Conservation (phyloP, 2,888 invertebrate genomes). For the Thereva unica region DNA sequence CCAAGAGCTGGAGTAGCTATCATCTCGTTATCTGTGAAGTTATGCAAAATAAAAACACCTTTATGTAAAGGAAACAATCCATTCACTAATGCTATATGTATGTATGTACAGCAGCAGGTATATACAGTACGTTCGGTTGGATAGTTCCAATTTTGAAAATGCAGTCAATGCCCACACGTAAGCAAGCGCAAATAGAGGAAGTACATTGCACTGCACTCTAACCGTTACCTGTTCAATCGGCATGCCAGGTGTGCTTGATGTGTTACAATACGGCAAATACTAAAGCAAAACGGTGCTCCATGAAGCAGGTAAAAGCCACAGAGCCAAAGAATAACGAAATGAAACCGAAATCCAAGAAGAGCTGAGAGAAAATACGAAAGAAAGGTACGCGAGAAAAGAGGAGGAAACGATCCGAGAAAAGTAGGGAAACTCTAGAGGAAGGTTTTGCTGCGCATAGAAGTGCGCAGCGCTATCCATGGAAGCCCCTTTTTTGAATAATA, state of each 20-base stretch:
- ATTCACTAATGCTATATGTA: too few relatives aligned
- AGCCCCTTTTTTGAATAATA: too few relatives aligned
- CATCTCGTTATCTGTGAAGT: too few relatives aligned
- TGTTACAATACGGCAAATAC: conserved; percentile 19
- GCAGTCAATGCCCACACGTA: neutral
- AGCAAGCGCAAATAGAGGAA: neutral
- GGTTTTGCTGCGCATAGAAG: too few relatives aligned
- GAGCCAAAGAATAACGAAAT: conserved; percentile 21
- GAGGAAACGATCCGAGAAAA: conserved; percentile 30
- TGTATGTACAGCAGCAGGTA: too few relatives aligned
- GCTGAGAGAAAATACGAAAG: conserved; percentile 13
- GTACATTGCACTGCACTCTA: conserved; percentile 32
- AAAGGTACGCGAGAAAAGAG: conserved; percentile 13
- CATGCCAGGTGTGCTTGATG: conserved; percentile 31
- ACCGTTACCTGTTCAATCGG: conserved; percentile 34
- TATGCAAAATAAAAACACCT: too few relatives aligned
- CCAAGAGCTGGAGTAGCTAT: too few relatives aligned
- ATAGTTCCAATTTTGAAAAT: too few relatives aligned
- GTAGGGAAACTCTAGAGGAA: conserved; percentile 29
- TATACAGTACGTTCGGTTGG: too few relatives aligned
- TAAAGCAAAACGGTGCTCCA: conserved; percentile 14
- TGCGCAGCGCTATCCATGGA: too few relatives aligned
- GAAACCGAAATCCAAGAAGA: conserved; percentile 23
- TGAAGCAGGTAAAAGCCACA: neutral
- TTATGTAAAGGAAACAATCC: too few relatives aligned